Percentiles rank a stretch among this genome's conserved stretches.
Conservation (phyloP, 2,797 vertebrate genomes). For the Menidia menidia region DNA sequence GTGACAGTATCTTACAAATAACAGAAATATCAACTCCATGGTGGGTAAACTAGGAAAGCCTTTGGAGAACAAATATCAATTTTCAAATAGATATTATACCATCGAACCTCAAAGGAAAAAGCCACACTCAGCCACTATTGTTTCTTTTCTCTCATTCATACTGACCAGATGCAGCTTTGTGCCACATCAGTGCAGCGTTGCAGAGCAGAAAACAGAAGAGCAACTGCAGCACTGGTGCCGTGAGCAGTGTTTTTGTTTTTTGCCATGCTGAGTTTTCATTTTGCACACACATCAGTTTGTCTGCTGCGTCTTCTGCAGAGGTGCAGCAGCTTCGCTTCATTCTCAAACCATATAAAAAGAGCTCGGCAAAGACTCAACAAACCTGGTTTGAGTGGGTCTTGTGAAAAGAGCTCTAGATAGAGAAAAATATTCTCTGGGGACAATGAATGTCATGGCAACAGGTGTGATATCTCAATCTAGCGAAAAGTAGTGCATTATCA, state of each 20-base stretch:
- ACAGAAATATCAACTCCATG: background rate
- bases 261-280: background rate
- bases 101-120: background rate
- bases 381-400: too few species aligned
- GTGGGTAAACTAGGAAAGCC: background rate
- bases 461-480: too few species aligned
- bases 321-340: too few species aligned
- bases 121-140: background rate
- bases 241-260: background rate
- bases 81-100: background rate
- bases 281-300: background rate
- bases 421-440: too few species aligned
- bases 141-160: background rate
- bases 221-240: background rate
- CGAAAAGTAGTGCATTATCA: too few species aligned
- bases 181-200: background rate
- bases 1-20: background rate
- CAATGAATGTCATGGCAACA: too few species aligned
- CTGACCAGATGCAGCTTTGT: background rate
- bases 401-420: too few species aligned
- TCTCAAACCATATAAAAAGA: too few species aligned
- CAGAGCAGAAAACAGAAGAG: background rate
- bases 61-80: background rate
- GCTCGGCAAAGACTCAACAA: too few species aligned
- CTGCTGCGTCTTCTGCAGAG: too few species aligned